Conservation (phyloP, 2,113 vertebrate genomes). For the Salvelinus fontinalis region DNA sequence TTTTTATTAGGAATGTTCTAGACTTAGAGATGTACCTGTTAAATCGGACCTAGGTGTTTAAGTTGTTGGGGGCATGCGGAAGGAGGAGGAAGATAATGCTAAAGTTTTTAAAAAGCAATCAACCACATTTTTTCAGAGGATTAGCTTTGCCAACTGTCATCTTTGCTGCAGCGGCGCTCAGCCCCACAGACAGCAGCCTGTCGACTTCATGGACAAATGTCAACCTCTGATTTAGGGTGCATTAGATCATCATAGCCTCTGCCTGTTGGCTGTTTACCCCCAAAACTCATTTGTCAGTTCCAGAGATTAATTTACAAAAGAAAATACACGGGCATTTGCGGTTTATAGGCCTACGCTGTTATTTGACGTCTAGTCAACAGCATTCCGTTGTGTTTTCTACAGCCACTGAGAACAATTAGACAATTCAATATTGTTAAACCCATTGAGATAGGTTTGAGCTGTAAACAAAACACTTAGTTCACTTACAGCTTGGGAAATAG, state of each 20-base stretch:
- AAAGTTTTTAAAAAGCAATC: constrained; percentile 55
- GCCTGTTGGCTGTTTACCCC: not conserved
- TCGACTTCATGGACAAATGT: constrained; percentile 53
- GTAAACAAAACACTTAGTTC: constrained; percentile 39
- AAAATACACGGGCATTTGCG: constrained; percentile 14
- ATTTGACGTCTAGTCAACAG: not conserved
- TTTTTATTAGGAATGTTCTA: constrained; percentile 28
- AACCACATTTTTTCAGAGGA: constrained; percentile 67
- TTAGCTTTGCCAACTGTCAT: constrained; percentile 64
- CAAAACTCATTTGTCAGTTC: not conserved
- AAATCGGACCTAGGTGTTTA: constrained; percentile 51
- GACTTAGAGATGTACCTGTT: constrained; percentile 56
- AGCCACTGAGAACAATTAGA: constrained; percentile 35
- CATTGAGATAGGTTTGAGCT: constrained; percentile 16
- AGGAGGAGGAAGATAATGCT: constrained; percentile 53
- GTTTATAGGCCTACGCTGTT: constrained; percentile 9
- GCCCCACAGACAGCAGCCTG: constrained; percentile 50
- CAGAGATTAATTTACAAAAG: not conserved
- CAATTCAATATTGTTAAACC: constrained; percentile 21
- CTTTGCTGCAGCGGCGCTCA: constrained; percentile 39
- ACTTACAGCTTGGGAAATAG: constrained; percentile 24
- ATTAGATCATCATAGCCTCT: constrained; percentile 12
- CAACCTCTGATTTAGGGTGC: constrained; percentile 54
- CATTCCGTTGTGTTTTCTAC: not conserved
- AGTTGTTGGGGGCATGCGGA: constrained; percentile 55